phyloP scores from a whole-genome alignment of 2,797 vertebrate genomes.

The Apogon talboti region DNA sequence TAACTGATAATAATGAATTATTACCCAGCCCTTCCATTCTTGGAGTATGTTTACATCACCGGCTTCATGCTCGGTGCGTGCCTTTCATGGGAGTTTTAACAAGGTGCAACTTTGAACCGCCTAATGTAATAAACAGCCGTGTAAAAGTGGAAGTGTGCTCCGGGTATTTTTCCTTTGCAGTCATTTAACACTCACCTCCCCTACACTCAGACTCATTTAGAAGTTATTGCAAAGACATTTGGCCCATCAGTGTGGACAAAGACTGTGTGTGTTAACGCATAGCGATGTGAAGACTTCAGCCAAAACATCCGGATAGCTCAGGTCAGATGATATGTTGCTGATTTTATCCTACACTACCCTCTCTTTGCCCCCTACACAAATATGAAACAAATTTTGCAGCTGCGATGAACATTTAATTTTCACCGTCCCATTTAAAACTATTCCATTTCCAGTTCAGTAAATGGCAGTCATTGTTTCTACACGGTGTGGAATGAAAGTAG shows the following conservation, averaged over 20 bases:
- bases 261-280: slow-evolving; percentile 13
- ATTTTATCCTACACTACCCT: slow-evolving; percentile 6
- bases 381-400: slow-evolving; percentile 16
- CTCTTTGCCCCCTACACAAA: slow-evolving; percentile 11
- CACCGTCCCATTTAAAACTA: slow-evolving; percentile 26
- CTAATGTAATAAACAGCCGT: slow-evolving; percentile 55
- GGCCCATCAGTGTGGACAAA: slow-evolving; percentile 21
- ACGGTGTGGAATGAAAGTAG: background rate
- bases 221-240: slow-evolving; percentile 47
- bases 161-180: slow-evolving; percentile 34
- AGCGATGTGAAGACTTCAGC: slow-evolving; percentile 3
- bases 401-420: slow-evolving; percentile 27
- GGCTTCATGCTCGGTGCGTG: background rate
- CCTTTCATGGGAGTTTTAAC: slow-evolving; percentile 50
- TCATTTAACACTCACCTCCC: slow-evolving; percentile 37
- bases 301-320: slow-evolving; percentile 18
- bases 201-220: slow-evolving; percentile 32
- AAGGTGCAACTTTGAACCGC: slow-evolving; percentile 55
- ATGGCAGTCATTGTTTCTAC: background rate
- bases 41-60: slow-evolving; percentile 3
- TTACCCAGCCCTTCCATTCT: background rate
- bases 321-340: slow-evolving; percentile 19
- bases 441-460: slow-evolving; percentile 26
- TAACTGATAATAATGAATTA: slow-evolving; percentile 13
- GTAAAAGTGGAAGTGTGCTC: slow-evolving; percentile 27